Evolutionary conservation across 2,888 invertebrate species (phyloP), one percentile per base, ranked within the genome.

Genomic region (Tetropium fuscum): DNA sequence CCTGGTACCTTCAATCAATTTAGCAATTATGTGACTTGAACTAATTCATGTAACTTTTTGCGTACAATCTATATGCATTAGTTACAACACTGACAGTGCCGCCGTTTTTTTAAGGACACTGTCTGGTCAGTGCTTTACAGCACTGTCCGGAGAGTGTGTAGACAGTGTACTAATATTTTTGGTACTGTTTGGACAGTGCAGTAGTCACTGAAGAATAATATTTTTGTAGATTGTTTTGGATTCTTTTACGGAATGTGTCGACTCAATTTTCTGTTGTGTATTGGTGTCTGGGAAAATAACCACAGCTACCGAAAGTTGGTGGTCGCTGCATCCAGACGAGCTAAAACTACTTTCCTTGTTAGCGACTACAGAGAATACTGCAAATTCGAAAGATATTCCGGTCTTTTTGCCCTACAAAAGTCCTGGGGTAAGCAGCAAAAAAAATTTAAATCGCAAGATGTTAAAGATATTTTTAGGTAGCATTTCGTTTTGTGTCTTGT

Each of bases 271-370:
- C 83, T 94, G 95, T 36, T 95, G 94, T 75, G 83, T 97, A 19
- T 84, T 93, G 57, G 88, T 95, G 16, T 90, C 91, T 66, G 93
- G 94, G 0, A 90, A 91, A 73, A 84, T 95, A 58, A 90, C 92
- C 2, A 93, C 91, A 1, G 95, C 94, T 0, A 95, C 96, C 11
- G 90, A 91, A 57, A 94, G 92, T 73, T 97, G 96, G 92, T 91
- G 91, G 88, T 89, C 90, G 54, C 83, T 97, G 57, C 87, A 93
- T 69, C 84, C 90, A 0, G 85, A 89, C 51, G 97, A 97, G 81
- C 87, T 93, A 15, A 89, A 93, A 68, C 83, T 97, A 0, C 82
- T 97, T 49, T 81, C 90, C 51, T 82, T 89, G 66, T 81, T 91
- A 10, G 85, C 91, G 0, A 86, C 87, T 2, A 83, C 88, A 0